These are phyloP conservation scores for Bembecia ichneumoniformis DNA, from an alignment of 2,888 invertebrate genomes.

Conservation along the genomic window DNA sequence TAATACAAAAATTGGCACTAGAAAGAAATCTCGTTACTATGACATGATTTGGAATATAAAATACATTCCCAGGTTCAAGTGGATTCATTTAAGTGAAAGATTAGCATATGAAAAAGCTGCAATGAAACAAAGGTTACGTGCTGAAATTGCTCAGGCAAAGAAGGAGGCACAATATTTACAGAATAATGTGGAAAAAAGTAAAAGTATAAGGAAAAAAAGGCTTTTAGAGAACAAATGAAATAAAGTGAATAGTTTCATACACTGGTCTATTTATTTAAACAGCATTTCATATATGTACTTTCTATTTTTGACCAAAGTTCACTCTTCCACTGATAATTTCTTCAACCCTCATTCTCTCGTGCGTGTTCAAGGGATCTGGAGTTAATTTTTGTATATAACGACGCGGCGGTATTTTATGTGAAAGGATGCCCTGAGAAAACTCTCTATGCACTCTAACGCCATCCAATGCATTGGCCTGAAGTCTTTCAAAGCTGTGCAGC, in stretches of 20 bases:
- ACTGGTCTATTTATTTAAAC: too few species aligned
- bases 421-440: slow-evolving; percentile 72
- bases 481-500: slow-evolving; percentile 72
- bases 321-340: slow-evolving; percentile 54
- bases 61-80: slow-evolving; percentile 95
- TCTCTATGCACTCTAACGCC: slow-evolving; percentile 76
- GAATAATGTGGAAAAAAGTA: slow-evolving; percentile 84
- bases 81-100: slow-evolving; percentile 95
- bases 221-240: slow-evolving; percentile 14
- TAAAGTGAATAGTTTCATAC: neutral
- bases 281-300: neutral
- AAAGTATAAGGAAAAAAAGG: slow-evolving; percentile 73
- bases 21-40: slow-evolving; percentile 88
- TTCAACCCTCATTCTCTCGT: slow-evolving; percentile 57
- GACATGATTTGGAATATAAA: slow-evolving; percentile 97
- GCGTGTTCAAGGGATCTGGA: slow-evolving; percentile 45
- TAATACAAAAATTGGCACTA: slow-evolving; percentile 87
- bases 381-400: slow-evolving; percentile 57
- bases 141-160: slow-evolving; percentile 93
- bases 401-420: slow-evolving; percentile 59
- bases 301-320: slow-evolving; percentile 36
- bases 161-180: slow-evolving; percentile 91
- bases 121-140: slow-evolving; percentile 85
- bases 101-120: slow-evolving; percentile 93
- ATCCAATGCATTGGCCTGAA: slow-evolving; percentile 75